Base-by-base conservation (phyloP, 2,888 invertebrate species). In the Lasioglossum malachurum region DNA sequence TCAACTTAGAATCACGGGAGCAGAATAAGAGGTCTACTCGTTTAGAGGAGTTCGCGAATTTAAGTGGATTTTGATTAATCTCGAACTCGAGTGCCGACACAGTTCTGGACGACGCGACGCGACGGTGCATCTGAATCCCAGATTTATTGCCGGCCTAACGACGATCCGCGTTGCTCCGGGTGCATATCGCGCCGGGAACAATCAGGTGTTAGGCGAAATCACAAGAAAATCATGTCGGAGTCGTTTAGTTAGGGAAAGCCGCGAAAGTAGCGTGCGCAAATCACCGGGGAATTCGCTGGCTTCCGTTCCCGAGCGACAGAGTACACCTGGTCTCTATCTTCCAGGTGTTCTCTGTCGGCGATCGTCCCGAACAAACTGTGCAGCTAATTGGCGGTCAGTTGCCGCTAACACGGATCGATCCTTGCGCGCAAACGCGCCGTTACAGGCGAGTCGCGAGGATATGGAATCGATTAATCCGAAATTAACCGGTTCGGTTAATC, bases 41-140 rank as follows among this genome's bases (percentile, higher is more conserved):
- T 87, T 90, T 87, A 85, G 80, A 77, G 84, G 84, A 90, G 90
- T 90, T 90, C 72, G 82, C 67, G 80, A 83, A 90, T 90, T 89
- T 89, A 90, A 90, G 90, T 88, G 87, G 87, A 80, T 90, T 90
- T 89, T 90, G 87, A 90, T 90, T 89, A 90, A 86, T 88, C 89
- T 78, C 86, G 77, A 88, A 88, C 86, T 89, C 88, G 87, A 89
- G 60, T 88, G 78, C 75, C 80, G 49, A 14, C 60, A 67, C 71
- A 79, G 82, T 86, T 84, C 82, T 79, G 76, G 72, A 16, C 46
- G 46, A 46, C 46, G 46, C 44, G 44, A 44, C 14, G 44, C 53
- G 60, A 80, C 80, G 83, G 84, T 89, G 89, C 88, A 89, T 88
- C 89, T 83, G 89, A 90, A 90, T 90, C 72, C 84, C 88, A 88